Evolutionary conservation across 2,797 vertebrate species (phyloP).

Genomic region (Basileuterus tristriatus): DNA sequence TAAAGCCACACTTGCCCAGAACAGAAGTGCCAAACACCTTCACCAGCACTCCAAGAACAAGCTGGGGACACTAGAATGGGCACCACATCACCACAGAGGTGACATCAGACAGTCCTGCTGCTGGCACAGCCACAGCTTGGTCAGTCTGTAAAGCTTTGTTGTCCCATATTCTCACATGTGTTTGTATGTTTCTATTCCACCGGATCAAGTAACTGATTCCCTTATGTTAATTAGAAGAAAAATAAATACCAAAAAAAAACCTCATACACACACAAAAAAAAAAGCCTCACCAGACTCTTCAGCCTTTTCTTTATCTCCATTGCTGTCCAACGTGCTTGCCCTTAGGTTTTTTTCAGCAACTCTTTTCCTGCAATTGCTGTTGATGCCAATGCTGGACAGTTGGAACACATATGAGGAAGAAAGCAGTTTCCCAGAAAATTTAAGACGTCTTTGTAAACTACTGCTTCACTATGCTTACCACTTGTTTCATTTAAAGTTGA

Average conservation of each 20-base stretch:
- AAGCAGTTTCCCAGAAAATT: not conserved
- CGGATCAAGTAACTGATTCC: not conserved
- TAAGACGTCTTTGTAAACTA: not conserved
- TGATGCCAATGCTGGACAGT: not conserved
- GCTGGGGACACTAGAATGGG: not conserved
- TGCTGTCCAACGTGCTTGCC: not conserved
- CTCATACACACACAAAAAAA: too few relatives aligned
- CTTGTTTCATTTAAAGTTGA: not conserved
- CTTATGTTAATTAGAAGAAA: not conserved
- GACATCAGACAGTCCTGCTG: not conserved
- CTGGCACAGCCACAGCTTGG: not conserved
- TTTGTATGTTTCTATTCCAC: not conserved
- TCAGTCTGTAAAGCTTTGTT: not conserved
- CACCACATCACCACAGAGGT: too few relatives aligned
- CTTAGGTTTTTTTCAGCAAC: not conserved
- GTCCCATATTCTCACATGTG: not conserved
- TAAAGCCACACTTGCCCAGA: not conserved
- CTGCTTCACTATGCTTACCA: not conserved
- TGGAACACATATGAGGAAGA: not conserved
- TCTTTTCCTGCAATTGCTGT: not conserved
- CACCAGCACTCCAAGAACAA: not conserved
- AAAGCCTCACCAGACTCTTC: not conserved
- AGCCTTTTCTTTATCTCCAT: not conserved
- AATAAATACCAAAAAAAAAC: accelerated
- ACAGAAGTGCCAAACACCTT: not conserved